These are phyloP conservation scores for Phrixothrix hirtus DNA, from an alignment of 2,888 invertebrate species.

Conservation along the genomic window DNA sequence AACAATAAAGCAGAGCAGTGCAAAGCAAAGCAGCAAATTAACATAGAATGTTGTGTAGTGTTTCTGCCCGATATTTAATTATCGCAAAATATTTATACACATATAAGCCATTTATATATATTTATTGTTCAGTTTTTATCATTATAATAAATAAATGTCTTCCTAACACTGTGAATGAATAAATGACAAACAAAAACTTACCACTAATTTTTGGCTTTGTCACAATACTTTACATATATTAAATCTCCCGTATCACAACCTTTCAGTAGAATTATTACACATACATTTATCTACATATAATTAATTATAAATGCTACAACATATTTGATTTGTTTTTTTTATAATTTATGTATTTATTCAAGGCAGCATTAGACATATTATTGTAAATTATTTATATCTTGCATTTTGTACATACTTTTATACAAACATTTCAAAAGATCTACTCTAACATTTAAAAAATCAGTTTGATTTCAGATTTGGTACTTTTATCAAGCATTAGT, in stretches of 20 bases:
- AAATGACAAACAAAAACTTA: slow-evolving; percentile 4
- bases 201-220: slow-evolving; percentile 17
- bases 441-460: slow-evolving; percentile 22
- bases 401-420: slow-evolving; percentile 24
- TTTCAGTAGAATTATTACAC: slow-evolving; percentile 18
- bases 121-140: neutral
- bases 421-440: slow-evolving; percentile 21
- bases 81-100: slow-evolving; percentile 3
- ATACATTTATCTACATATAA: slow-evolving; percentile 14
- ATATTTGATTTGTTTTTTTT: slow-evolving; percentile 16
- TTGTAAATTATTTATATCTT: slow-evolving; percentile 23
- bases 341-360: slow-evolving; percentile 18
- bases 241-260: slow-evolving; percentile 25
- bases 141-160: neutral
- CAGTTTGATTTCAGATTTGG: slow-evolving; percentile 11
- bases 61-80: slow-evolving; percentile 27
- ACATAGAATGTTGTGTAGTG: slow-evolving; percentile 53
- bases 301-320: slow-evolving; percentile 17
- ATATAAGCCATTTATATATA: neutral
- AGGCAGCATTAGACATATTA: slow-evolving; percentile 26
- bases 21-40: slow-evolving; percentile 50
- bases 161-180: neutral
- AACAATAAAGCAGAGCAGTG: slow-evolving; percentile 42
- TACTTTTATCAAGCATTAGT: too few species aligned
- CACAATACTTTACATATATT: slow-evolving; percentile 16